Conservation (phyloP, 2,888 invertebrate species). For the Cyrtodaria siliqua region DNA sequence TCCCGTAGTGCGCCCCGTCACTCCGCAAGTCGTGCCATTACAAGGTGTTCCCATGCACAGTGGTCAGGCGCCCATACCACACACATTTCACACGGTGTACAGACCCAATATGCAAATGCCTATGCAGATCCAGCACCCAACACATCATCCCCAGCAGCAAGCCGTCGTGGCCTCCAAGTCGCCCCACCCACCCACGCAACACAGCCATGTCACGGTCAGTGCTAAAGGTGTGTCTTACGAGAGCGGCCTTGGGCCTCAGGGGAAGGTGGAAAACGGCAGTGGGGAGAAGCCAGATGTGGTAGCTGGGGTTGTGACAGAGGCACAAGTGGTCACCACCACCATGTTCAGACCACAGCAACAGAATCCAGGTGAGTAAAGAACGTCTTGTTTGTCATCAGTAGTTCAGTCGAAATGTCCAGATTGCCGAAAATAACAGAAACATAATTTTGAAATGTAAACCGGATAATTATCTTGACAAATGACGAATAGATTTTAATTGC, state of each 20-base stretch:
- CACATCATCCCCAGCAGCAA: constrained; percentile 39
- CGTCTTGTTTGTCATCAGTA: too few relatives aligned
- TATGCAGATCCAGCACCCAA: constrained; percentile 73
- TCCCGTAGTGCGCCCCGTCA: constrained; percentile 59
- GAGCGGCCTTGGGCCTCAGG: constrained; percentile 32
- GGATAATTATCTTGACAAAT: too few relatives aligned
- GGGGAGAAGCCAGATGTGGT: constrained; percentile 55
- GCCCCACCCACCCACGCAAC: constrained; percentile 25
- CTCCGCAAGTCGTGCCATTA: constrained; percentile 69
- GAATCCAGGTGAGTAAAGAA: constrained; percentile 5
- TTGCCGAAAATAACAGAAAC: too few relatives aligned
- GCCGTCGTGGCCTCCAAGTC: constrained; percentile 30
- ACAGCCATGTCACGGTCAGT: constrained; percentile 67
- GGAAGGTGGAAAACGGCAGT: constrained; percentile 57
- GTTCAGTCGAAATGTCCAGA: too few relatives aligned
- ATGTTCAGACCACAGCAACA: constrained; percentile 4
- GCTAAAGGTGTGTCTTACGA: constrained; percentile 67
- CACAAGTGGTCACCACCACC: constrained; percentile 14
- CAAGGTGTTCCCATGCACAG: constrained; percentile 64
- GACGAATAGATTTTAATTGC: too few relatives aligned
- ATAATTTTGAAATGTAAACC: too few relatives aligned
- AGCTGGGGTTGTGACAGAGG: constrained; percentile 40
- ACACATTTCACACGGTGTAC: constrained; percentile 69
- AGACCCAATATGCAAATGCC: constrained; percentile 80
- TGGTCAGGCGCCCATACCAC: constrained; percentile 62